A percentile compares a stretch with the other conserved stretches of the same genome.
phyloP scores from a whole-genome alignment of 2,113 vertebrate species.

The Carassius auratus region DNA sequence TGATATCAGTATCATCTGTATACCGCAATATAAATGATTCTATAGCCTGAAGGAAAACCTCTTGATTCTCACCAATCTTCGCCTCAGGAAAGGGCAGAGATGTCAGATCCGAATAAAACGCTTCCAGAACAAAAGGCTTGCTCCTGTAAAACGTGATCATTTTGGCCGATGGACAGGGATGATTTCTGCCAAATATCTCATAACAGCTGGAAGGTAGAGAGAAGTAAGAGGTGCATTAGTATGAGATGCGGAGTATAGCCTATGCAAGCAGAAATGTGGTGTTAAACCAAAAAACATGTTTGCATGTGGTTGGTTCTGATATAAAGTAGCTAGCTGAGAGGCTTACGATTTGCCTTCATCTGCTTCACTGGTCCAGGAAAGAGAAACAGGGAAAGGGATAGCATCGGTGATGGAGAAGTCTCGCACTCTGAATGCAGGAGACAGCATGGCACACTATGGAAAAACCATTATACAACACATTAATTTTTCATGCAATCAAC shows the following conservation, averaged over 20 bases:
- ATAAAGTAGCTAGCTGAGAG: no score
- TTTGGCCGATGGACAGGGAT: constrained; percentile 80
- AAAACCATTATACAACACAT: background rate
- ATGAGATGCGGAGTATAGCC: background rate
- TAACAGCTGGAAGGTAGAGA: constrained; percentile 58
- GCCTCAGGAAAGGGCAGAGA: constrained; percentile 80
- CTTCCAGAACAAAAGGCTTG: constrained; percentile 81
- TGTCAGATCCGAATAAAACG: constrained; percentile 80
- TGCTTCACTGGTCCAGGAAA: constrained; percentile 79
- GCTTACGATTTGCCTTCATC: constrained; percentile 80
- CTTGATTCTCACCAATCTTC: constrained; percentile 78
- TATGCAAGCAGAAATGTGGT: background rate
- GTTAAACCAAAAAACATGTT: background rate
- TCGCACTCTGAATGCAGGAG: constrained; percentile 82
- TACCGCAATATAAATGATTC: background rate
- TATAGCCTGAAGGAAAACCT: background rate
- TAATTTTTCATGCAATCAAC: background rate
- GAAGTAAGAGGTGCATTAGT: background rate
- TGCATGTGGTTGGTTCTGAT: background rate
- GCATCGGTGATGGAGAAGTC: constrained; percentile 83
- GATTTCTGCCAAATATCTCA: constrained; percentile 80
- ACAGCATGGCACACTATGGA: constrained; percentile 82
- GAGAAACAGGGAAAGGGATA: constrained; percentile 79
- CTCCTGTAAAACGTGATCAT: constrained; percentile 81
- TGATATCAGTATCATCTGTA: background rate